Conservation (phyloP, 2,888 invertebrate genomes). For the Lagria hirta region DNA sequence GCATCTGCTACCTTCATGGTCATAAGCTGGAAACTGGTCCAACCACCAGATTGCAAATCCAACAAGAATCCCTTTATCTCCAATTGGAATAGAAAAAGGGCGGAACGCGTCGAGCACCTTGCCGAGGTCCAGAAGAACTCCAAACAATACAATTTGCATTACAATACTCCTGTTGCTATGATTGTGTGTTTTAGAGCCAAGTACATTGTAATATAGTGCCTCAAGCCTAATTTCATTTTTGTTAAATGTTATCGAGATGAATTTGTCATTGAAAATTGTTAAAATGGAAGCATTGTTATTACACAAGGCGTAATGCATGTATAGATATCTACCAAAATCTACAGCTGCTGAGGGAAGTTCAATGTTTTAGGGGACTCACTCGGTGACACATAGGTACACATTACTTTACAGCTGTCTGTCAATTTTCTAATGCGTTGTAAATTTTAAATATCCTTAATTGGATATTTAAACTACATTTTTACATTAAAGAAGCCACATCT, state of each 20-base stretch:
- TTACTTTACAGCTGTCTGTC: constrained; percentile 27
- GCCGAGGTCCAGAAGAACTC: constrained; percentile 4
- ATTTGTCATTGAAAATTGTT: background rate
- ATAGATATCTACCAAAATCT: constrained; percentile 11
- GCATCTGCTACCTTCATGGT: constrained; percentile 14
- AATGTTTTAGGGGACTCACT: constrained; percentile 14
- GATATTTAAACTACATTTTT: constrained; percentile 11
- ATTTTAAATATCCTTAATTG: constrained; percentile 10
- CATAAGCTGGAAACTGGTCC: constrained; percentile 36
- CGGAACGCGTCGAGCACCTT: constrained; percentile 16
- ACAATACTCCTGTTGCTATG: constrained; percentile 1
- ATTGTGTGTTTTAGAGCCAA: constrained; percentile 5
- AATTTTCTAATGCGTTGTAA: constrained; percentile 11
- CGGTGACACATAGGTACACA: constrained; percentile 26
- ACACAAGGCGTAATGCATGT: too few species aligned
- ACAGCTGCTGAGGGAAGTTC: constrained; percentile 22
- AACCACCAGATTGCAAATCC: constrained; percentile 31
- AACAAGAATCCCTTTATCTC: constrained; percentile 30
- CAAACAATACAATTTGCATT: constrained; percentile 12
- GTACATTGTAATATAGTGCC: constrained; percentile 8
- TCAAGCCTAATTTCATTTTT: constrained; percentile 15
- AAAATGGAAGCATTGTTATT: constrained; percentile 17
- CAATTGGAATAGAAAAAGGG: constrained; percentile 30
- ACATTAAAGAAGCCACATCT: too few species aligned
- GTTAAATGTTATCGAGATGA: too few species aligned